Conservation (phyloP, 2,113 vertebrate genomes). For the Vidua chalybeata region DNA sequence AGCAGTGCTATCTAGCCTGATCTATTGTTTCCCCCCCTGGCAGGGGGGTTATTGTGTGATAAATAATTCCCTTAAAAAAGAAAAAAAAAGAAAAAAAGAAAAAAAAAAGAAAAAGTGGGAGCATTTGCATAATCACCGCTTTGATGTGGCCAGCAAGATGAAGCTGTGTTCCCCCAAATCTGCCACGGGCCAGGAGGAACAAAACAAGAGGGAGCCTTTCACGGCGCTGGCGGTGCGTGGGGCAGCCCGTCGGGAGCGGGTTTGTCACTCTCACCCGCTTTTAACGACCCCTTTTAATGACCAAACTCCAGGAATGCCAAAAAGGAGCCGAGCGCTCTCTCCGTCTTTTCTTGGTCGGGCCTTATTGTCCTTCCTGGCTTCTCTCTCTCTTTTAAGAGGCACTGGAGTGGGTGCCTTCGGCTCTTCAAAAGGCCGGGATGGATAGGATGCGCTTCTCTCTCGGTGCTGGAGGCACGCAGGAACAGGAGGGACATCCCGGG, state of each 20-base stretch:
- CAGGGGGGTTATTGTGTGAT: slow-evolving; percentile 82
- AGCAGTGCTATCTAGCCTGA: slow-evolving; percentile 69
- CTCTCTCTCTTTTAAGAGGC: neutral
- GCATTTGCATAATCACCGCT: slow-evolving; percentile 82
- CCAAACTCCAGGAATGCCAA: slow-evolving; percentile 68
- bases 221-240: slow-evolving; percentile 51
- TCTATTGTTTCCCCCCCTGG: slow-evolving; percentile 76
- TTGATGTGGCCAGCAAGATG: slow-evolving; percentile 76
- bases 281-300: slow-evolving; percentile 56
- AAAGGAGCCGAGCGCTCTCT: neutral
- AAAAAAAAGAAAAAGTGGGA: slow-evolving; percentile 43
- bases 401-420: neutral
- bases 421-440: neutral
- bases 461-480: rapidly evolving
- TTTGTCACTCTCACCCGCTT: slow-evolving; percentile 35
- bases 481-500: rapidly evolving
- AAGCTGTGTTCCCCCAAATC: slow-evolving; percentile 70
- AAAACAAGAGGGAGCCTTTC: slow-evolving; percentile 70
- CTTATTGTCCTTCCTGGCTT: slow-evolving; percentile 13
- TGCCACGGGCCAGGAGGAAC: slow-evolving; percentile 64
- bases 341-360: neutral
- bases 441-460: neutral
- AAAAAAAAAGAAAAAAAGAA: neutral
- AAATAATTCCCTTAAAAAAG: slow-evolving; percentile 72
- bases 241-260: slow-evolving; percentile 54